These are phyloP conservation scores for Caenorhabditis panamensis DNA, from an alignment of 2,888 invertebrate genomes.

Conservation along the genomic window DNA sequence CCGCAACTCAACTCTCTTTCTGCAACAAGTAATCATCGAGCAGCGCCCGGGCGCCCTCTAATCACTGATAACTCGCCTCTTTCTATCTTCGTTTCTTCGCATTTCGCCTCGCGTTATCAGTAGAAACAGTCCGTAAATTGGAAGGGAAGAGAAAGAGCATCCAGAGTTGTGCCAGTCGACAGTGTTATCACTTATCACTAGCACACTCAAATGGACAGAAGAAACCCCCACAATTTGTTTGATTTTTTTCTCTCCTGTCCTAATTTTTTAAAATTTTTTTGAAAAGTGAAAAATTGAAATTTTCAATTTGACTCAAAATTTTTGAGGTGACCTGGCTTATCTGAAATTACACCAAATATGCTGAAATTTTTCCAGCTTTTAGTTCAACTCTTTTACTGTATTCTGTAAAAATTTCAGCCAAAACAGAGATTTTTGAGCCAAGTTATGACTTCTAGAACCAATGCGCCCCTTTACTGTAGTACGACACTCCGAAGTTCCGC, in stretches of 20 bases:
- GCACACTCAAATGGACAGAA: conserved; percentile 26
- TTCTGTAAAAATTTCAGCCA: no score
- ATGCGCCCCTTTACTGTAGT: no score
- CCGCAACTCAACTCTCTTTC: not conserved
- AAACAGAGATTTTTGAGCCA: no score
- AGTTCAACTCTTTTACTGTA: no score
- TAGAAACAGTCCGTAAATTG: conserved; percentile 35
- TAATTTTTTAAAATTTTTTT: not conserved
- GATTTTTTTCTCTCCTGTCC: conserved; percentile 7
- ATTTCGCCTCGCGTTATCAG: not conserved
- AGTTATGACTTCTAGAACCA: no score
- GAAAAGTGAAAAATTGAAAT: not conserved
- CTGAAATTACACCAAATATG: no score
- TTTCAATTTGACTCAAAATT: not conserved
- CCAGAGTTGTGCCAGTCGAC: conserved; percentile 43
- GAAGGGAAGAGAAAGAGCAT: conserved; percentile 6
- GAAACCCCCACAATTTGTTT: not conserved
- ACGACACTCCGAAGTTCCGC: no score
- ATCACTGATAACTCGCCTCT: not conserved
- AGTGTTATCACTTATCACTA: conserved; percentile 30
- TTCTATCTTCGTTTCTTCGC: not conserved
- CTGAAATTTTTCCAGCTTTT: no score
- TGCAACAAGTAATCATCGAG: conserved; percentile 1
- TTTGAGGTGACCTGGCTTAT: not conserved
- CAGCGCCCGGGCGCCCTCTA: not conserved